Conservation (phyloP, 1,140 invertebrate genomes). For the Heliconius himera region DNA sequence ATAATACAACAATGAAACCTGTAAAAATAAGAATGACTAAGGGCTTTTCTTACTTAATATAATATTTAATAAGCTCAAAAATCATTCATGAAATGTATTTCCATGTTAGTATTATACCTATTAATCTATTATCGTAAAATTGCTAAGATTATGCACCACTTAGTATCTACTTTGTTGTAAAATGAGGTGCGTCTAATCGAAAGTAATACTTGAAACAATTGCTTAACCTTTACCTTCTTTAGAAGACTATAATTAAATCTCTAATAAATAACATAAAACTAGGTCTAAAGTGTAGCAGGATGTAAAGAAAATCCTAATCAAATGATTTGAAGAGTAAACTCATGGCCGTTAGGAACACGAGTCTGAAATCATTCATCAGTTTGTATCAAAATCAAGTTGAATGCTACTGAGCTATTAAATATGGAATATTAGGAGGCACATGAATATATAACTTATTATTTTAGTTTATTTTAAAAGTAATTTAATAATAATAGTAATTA, state of each 20-base stretch:
- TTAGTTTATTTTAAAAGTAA: too few species aligned
- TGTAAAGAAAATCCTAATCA: constrained; percentile 9
- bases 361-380: not conserved
- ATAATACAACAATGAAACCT: too few species aligned
- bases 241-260: constrained; percentile 11
- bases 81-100: too few species aligned
- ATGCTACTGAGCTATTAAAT: not conserved
- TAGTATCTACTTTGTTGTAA: not conserved
- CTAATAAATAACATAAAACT: not conserved
- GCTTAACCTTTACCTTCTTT: constrained; percentile 5
- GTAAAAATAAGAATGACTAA: too few species aligned
- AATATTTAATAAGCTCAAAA: too few species aligned
- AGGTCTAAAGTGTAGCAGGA: constrained; percentile 9
- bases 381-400: not conserved
- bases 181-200: not conserved
- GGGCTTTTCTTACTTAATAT: too few species aligned
- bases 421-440: not conserved
- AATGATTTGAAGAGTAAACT: not conserved
- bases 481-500: too few species aligned
- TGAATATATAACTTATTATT: too few species aligned
- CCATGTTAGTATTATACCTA: not conserved
- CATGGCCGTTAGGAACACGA: constrained; percentile 9
- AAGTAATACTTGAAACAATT: not conserved
- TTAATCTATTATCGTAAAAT: not conserved
- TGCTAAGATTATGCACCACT: not conserved